Evolutionary conservation across 1,140 invertebrate species (phyloP), one percentile per base, ranked within the genome.

Genomic region (Drosophila malerkotliana): DNA sequence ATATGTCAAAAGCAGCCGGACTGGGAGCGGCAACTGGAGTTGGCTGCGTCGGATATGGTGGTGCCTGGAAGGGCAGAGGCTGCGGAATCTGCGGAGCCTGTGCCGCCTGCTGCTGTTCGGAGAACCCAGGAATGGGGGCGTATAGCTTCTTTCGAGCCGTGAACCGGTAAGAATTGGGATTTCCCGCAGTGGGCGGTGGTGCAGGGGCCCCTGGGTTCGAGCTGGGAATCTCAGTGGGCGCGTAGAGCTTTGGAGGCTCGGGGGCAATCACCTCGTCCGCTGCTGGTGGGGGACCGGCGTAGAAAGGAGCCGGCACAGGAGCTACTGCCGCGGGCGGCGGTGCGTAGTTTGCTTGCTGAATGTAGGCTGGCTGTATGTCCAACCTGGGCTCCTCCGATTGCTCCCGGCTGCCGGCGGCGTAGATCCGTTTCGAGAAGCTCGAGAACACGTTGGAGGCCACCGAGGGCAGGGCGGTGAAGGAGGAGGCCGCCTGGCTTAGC

Each of bases 381-480:
- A 91, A 55, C 28, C 79, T 81, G 0, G 83, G 78, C 45, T 77
- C 74, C 18, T 79, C 68, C 7, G 73, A 56, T 4, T 56, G 5
- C 1, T 85, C 84, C 12, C 71, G 69, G 30, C 57, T 62, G 61
- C 76, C 71, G n/a, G 82, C 72, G 68, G 87, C 72, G 71, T 90
- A 90, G 53, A 92, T 89, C 15, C 93, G 93, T 58, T 92, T 94
- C 0, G 93, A 94, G 72, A 94, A 94, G 4, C 93, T 93, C 3
- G 93, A 93, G 55, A 94, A 93, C 0, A 94, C 94, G 24, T 93
- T 93, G 30, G 93, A 94, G 0, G 94, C 93, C 5, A 94, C 93
- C 63, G 93, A 92, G 3, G 94, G 94, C 37, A 94, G 49, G 21
- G 94, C 93, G 0, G 93, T 94, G 57, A 94, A 93, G 44, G 94